phyloP scores from a whole-genome alignment of 2,888 invertebrate species.

The Cyaniris semiargus region DNA sequence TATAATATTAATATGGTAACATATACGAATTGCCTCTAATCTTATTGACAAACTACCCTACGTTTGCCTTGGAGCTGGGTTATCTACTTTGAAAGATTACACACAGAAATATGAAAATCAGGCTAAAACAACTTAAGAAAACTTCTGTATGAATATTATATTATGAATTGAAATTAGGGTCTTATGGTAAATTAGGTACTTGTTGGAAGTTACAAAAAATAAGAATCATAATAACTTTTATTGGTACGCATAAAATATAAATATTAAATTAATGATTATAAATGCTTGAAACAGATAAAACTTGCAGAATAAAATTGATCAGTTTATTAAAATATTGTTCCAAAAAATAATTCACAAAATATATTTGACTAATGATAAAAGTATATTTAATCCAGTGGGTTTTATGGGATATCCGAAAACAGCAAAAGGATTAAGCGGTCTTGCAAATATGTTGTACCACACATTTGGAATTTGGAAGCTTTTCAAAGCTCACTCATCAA shows the following conservation, averaged over 20 bases:
- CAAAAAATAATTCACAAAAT: neutral
- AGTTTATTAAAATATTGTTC: neutral
- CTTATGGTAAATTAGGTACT: neutral
- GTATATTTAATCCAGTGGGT: neutral
- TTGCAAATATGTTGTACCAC: slow-evolving; percentile 24
- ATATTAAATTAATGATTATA: neutral
- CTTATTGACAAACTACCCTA: slow-evolving; percentile 28
- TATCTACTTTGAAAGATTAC: slow-evolving; percentile 21
- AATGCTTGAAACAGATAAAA: too few relatives aligned
- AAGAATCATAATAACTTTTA: neutral
- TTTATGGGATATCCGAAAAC: slow-evolving; percentile 4
- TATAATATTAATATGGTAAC: slow-evolving; percentile 31
- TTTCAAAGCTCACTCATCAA: slow-evolving; percentile 40
- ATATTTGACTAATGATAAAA: slow-evolving; percentile 13
- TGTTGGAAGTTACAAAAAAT: neutral
- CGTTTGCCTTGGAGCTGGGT: slow-evolving; percentile 11
- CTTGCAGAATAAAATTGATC: too few relatives aligned
- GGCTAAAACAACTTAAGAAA: neutral
- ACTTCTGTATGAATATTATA: neutral
- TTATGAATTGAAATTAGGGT: neutral
- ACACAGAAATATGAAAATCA: slow-evolving; percentile 14
- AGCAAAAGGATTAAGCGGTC: slow-evolving; percentile 21
- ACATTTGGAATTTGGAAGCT: slow-evolving; percentile 35
- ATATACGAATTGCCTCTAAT: slow-evolving; percentile 26
- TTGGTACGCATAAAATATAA: neutral